phyloP scores from a whole-genome alignment of 2,888 invertebrate species.

The Leptinotarsa rubiginosa region DNA sequence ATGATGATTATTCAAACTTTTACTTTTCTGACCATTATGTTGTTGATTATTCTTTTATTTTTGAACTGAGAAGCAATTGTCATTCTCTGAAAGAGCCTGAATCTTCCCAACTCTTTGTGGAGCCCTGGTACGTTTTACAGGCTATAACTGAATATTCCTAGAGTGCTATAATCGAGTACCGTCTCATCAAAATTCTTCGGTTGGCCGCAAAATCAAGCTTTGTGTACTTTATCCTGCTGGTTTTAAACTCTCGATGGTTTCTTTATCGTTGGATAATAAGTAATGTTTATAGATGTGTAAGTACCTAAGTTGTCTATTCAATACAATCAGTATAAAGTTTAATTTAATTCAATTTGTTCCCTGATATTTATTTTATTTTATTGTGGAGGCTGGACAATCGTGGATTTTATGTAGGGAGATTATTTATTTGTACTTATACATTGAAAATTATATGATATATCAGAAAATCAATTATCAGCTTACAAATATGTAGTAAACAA shows the following conservation, averaged over 20 bases:
- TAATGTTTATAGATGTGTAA: constrained; percentile 21
- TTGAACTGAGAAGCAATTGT: no score
- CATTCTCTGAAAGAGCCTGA: no score
- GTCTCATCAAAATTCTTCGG: constrained; percentile 52
- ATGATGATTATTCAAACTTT: no score
- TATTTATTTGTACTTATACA: neutral
- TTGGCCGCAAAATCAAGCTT: constrained; percentile 46
- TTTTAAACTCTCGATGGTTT: constrained; percentile 23
- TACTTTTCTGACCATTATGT: no score
- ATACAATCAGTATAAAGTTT: constrained; percentile 21
- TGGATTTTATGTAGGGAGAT: no score
- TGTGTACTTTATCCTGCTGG: constrained; percentile 50
- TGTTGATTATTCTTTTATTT: no score
- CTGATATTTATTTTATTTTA: neutral
- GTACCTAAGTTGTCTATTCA: constrained; percentile 21
- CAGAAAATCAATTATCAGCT: no score
- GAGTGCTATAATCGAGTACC: constrained; percentile 31
- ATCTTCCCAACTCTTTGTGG: no score
- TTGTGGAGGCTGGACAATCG: neutral
- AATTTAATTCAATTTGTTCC: constrained; percentile 14
- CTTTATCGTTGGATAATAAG: constrained; percentile 25
- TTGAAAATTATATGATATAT: neutral
- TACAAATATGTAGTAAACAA: no score
- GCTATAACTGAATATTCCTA: constrained; percentile 15
- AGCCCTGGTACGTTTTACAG: neutral